phyloP scores from a whole-genome alignment of 2,113 vertebrate genomes.

The Petromus typicus region DNA sequence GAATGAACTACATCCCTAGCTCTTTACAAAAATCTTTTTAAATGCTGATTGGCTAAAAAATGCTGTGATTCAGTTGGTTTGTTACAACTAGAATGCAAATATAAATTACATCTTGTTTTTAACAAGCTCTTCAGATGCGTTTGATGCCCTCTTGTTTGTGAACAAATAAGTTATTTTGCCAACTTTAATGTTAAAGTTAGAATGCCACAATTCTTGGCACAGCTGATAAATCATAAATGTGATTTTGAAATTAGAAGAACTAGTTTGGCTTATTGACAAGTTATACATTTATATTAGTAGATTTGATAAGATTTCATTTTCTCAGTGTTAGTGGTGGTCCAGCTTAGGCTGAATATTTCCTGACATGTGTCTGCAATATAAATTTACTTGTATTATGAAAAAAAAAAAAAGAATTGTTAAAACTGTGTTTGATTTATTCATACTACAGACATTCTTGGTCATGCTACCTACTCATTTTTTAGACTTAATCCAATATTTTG shows the following conservation, averaged over 20 bases:
- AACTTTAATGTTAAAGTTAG: constrained; percentile 26
- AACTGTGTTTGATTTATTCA: no score
- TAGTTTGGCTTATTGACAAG: not conserved
- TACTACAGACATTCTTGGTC: no score
- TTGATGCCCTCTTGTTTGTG: constrained; percentile 4
- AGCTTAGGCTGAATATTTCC: no score
- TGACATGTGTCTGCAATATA: no score
- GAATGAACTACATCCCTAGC: not conserved
- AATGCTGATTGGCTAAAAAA: not conserved
- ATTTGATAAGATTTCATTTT: constrained; percentile 32
- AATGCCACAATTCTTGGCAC: not conserved
- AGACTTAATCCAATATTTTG: no score
- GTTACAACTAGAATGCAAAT: not conserved
- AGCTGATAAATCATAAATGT: constrained; percentile 32
- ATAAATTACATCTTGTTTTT: not conserved
- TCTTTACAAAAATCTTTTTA: not conserved
- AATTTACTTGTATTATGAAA: no score
- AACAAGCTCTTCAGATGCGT: not conserved
- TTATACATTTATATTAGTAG: not conserved
- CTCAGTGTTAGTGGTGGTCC: no score
- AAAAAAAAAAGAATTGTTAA: no score
- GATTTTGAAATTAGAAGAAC: constrained; percentile 34
- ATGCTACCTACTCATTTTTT: no score
- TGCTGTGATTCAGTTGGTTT: not conserved
- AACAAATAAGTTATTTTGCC: constrained; percentile 50